These are phyloP conservation scores for Caenorhabditis latens DNA, from an alignment of 1,140 invertebrate species.

Conservation along the genomic window DNA sequence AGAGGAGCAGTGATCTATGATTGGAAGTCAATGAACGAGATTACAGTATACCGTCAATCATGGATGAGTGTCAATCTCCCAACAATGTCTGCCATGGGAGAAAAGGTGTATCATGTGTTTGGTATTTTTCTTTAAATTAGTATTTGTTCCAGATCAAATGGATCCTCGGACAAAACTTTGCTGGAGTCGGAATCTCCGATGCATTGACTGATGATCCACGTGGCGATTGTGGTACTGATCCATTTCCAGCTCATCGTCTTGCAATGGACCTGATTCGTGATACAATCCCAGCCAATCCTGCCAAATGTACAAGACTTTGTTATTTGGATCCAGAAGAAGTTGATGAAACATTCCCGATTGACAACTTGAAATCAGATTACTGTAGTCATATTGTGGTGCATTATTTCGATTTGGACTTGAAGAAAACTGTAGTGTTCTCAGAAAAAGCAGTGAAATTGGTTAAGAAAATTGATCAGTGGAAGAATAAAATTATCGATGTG, in stretches of 20 bases:
- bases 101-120: background rate
- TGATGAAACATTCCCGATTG: constrained; percentile 25
- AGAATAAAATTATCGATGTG: background rate
- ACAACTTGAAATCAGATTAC: constrained; percentile 27
- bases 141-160: constrained; percentile 8
- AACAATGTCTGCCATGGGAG: constrained; percentile 17
- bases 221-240: constrained; percentile 17
- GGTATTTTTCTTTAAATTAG: background rate
- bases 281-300: constrained; percentile 23
- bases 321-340: constrained; percentile 38
- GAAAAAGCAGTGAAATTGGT: constrained; percentile 15
- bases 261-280: constrained; percentile 6
- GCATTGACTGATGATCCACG: background rate
- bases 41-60: constrained; percentile 12
- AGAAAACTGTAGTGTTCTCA: background rate
- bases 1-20: constrained; percentile 39
- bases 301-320: constrained; percentile 17
- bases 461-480: constrained; percentile 36
- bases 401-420: constrained; percentile 19
- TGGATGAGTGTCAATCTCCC: constrained; percentile 45
- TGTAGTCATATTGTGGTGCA: constrained; percentile 27
- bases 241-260: constrained; percentile 17
- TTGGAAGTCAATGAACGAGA: constrained; percentile 29
- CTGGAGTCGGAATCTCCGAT: constrained; percentile 11
- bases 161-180: constrained; percentile 18